These are phyloP conservation scores for Aspiorhynchus laticeps DNA, from an alignment of 2,113 vertebrate species.

Conservation along the genomic window DNA sequence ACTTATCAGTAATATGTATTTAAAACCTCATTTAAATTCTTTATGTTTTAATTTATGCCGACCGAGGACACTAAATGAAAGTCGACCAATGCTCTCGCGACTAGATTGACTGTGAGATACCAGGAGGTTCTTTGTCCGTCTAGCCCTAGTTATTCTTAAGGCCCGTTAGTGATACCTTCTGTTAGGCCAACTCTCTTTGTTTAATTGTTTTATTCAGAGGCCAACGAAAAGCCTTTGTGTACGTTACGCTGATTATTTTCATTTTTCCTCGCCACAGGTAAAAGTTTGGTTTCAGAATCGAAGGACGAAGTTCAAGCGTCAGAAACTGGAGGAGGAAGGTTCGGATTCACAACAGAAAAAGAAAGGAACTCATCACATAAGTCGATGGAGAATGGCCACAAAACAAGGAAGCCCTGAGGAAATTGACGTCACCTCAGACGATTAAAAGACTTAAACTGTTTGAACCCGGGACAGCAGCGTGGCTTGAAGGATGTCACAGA, in stretches of 20 bases:
- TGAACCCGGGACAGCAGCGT: conserved; percentile 62
- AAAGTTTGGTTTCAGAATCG: conserved; percentile 99
- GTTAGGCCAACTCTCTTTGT: conserved; percentile 44
- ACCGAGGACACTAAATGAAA: conserved; percentile 34
- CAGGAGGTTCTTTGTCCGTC: conserved; percentile 37
- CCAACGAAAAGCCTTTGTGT: conserved; percentile 55
- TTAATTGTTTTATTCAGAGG: conserved; percentile 53
- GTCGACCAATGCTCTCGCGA: conserved; percentile 34
- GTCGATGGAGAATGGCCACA: conserved; percentile 97
- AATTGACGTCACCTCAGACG: conserved; percentile 99
- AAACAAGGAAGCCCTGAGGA: conserved; percentile 98
- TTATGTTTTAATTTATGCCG: conserved; percentile 27
- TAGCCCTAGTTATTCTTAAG: conserved; percentile 47
- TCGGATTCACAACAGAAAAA: conserved; percentile 99
- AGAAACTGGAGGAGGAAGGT: conserved; percentile 98
- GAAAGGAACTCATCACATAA: conserved; percentile 99
- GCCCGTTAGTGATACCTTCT: conserved; percentile 55
- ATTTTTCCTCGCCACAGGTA: conserved; percentile 78
- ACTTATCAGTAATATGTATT: conserved; percentile 10
- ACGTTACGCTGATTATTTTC: conserved; percentile 37
- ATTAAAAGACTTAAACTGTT: conserved; percentile 80
- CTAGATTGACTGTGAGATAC: conserved; percentile 49
- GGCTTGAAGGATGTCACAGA: conserved; percentile 73
- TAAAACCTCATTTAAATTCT: conserved; percentile 9
- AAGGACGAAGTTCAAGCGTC: conserved; percentile 98